Conservation (phyloP, 2,113 vertebrate species). For the Pao palembangensis region DNA sequence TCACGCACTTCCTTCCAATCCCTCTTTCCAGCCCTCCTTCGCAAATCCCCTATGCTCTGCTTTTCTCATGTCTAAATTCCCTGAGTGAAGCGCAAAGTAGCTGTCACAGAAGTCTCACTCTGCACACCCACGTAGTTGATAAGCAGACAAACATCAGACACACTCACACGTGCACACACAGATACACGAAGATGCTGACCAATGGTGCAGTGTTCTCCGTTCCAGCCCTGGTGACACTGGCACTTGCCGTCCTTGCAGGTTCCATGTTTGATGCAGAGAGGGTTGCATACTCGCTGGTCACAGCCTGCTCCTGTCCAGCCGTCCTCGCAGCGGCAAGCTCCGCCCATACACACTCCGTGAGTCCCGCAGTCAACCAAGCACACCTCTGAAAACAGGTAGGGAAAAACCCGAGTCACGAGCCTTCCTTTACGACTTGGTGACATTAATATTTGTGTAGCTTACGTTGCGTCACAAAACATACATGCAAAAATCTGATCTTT, state of each 20-base stretch:
- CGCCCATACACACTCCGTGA: constrained; percentile 94
- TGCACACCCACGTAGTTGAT: constrained; percentile 42
- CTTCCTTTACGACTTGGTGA: neutral
- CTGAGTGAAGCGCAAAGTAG: constrained; percentile 48
- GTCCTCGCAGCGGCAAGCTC: constrained; percentile 95
- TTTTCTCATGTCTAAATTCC: constrained; percentile 46
- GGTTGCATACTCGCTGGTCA: constrained; percentile 97
- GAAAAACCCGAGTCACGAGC: constrained; percentile 3
- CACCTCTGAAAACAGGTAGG: constrained; percentile 80
- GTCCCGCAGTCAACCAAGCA: constrained; percentile 98
- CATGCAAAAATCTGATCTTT: constrained; percentile 4
- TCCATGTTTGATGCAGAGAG: constrained; percentile 96
- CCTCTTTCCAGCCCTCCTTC: constrained; percentile 25
- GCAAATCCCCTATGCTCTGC: constrained; percentile 32
- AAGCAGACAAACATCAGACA: constrained; percentile 31
- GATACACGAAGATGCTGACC: constrained; percentile 77
- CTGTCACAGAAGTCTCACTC: constrained; percentile 44
- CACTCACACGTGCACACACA: constrained; percentile 19
- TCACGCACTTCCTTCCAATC: constrained; percentile 15
- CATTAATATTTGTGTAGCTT: neutral
- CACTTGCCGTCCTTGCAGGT: constrained; percentile 99
- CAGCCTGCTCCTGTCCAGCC: constrained; percentile 95
- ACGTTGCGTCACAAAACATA: neutral
- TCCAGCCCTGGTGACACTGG: constrained; percentile 99
- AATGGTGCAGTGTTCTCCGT: constrained; percentile 99